Percentiles rank a stretch among this genome's conserved stretches.
phyloP scores from a whole-genome alignment of 2,797 vertebrate genomes.

The Typhlichthys eigenmanni region DNA sequence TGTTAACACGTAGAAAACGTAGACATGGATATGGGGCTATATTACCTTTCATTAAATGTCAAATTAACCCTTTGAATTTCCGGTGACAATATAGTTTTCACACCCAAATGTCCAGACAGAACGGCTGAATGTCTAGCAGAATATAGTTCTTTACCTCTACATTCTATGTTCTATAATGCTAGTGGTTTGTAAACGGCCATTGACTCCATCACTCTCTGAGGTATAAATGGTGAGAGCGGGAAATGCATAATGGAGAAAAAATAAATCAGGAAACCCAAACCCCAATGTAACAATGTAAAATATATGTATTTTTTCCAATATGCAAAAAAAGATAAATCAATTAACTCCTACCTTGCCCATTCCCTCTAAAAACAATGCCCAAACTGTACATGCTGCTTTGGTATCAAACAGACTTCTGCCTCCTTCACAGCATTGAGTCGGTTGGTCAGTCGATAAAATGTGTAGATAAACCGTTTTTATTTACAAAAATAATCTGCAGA shows the following conservation, averaged over 20 bases:
- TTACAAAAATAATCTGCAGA: conserved; percentile 23
- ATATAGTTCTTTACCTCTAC: background rate
- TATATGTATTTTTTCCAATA: background rate
- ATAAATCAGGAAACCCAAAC: conserved; percentile 4
- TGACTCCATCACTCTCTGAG: conserved; percentile 8
- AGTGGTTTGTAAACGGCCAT: conserved; percentile 57
- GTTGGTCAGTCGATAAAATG: conserved; percentile 42
- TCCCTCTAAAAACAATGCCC: conserved; percentile 60
- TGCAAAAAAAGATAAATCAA: background rate
- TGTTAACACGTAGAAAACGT: too few relatives aligned
- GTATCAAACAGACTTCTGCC: conserved; percentile 45
- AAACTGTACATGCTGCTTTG: conserved; percentile 51
- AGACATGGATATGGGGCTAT: too few relatives aligned
- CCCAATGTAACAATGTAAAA: conserved; percentile 40
- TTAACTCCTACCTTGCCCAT: background rate
- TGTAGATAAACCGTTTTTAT: conserved; percentile 6
- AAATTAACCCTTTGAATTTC: too few relatives aligned
- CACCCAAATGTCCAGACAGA: background rate
- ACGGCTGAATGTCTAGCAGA: conserved; percentile 2
- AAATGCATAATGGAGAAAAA: conserved; percentile 24
- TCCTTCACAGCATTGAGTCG: conserved; percentile 70
- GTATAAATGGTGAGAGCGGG: conserved; percentile 38
- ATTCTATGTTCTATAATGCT: conserved; percentile 33
- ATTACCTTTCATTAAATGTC: too few relatives aligned
- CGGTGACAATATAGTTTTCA: too few relatives aligned